Evolutionary conservation across 2,888 invertebrate genomes (phyloP), one percentile per base, ranked within the genome.

Genomic region (Cotesia congregata): DNA sequence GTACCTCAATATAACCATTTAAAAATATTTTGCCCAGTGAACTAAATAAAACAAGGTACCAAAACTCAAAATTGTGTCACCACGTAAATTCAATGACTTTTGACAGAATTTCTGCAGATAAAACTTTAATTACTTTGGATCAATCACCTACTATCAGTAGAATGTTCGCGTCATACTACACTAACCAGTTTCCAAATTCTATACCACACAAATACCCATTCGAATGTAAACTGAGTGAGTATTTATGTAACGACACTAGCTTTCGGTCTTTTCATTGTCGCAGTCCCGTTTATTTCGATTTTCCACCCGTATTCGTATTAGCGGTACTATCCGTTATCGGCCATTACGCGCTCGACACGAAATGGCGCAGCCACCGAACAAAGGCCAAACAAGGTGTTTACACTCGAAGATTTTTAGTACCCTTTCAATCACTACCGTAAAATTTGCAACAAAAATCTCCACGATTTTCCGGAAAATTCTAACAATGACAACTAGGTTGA

Each of bases 101-200:
- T 38, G 38, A 65, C 30, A 65, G 12, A 12, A 38, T 20, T 20
- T 20, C 38, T 20, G 65, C 30, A 67, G 65, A 73, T 73, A 65
- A 73, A 73, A 65, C 50, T 73, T 73, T 73, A 73, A 65, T 65
- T 73, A 73, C 72, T 65, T 65, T 65, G 38, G 65, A 73, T 73
- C 72, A 65, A 64, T 73, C 72, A 73, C 72, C 65, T 50, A 50
- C 50, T 73, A 73, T 73, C 72, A 73, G 41, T 50, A 12, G 50
- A 12, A 50, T 30, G 65, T 7, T 6, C 4, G 17, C 6, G 17
- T 30, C 30, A 30, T 30, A 30, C 30, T 3, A 30, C 30, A 30
- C 30, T 30, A 30, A 30, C 30, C 30, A 30, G 3, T 30, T 30
- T 30, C 3, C 30, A 30, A 30, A 30, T 30, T 30, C 30, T 30